phyloP scores from a whole-genome alignment of 2,888 invertebrate species.

The Brachyptera risi region DNA sequence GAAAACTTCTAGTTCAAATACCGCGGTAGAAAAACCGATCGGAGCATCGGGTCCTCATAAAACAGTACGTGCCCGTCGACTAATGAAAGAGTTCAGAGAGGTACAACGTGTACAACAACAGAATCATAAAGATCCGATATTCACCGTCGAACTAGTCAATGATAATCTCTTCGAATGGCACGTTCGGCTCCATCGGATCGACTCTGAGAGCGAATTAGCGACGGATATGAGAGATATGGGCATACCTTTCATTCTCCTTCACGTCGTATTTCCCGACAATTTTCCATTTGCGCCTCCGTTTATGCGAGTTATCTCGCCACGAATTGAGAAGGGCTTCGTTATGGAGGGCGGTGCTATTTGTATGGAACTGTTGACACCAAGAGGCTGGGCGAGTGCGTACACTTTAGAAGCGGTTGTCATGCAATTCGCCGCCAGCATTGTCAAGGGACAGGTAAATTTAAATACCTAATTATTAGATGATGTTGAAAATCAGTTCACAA shows the following conservation, averaged over 20 bases:
- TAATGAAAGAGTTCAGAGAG: constrained; percentile 83
- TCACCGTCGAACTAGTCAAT: constrained; percentile 79
- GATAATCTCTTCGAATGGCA: constrained; percentile 88
- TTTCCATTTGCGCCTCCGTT: constrained; percentile 88
- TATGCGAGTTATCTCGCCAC: constrained; percentile 61
- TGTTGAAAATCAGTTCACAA: too few relatives aligned
- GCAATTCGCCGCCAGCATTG: constrained; percentile 85
- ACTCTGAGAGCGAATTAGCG: constrained; percentile 79
- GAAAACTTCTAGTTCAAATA: constrained; percentile 36
- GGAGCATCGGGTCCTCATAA: constrained; percentile 46
- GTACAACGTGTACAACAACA: constrained; percentile 65
- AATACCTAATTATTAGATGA: neutral
- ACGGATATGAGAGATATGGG: constrained; percentile 74
- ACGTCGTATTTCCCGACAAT: constrained; percentile 80
- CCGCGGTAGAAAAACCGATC: constrained; percentile 50
- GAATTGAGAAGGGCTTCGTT: constrained; percentile 80
- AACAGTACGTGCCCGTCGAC: constrained; percentile 67
- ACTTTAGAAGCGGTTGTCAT: constrained; percentile 84
- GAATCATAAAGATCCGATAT: constrained; percentile 65
- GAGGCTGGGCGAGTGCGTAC: constrained; percentile 85
- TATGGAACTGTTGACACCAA: constrained; percentile 81
- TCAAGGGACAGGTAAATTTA: constrained; percentile 65
- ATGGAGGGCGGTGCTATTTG: constrained; percentile 90
- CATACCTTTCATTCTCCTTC: constrained; percentile 69
- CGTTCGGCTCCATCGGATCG: constrained; percentile 73